Percentiles rank a stretch among this genome's conserved stretches.
Evolutionary conservation across 1,140 invertebrate genomes (phyloP).

Genomic region (Plodia interpunctella): DNA sequence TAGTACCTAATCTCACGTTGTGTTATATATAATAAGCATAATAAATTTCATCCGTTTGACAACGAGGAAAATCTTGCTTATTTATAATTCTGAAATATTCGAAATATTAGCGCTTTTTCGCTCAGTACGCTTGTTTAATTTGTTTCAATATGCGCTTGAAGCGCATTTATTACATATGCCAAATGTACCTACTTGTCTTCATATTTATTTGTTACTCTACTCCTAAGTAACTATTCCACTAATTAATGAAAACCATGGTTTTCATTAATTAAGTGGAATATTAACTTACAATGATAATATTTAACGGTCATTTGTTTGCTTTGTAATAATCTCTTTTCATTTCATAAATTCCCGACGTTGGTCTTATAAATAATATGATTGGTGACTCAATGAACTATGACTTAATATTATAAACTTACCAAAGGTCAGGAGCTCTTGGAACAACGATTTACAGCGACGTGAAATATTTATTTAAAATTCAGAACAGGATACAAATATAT

Average conservation of each 20-base stretch:
- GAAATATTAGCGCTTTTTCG: not conserved
- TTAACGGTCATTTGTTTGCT: not conserved
- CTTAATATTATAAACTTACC: constrained; percentile 37
- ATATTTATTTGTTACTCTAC: not conserved
- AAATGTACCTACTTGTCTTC: not conserved
- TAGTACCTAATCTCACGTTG: too few relatives aligned
- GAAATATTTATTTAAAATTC: constrained; percentile 37
- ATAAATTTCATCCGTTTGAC: not conserved
- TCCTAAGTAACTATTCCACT: not conserved
- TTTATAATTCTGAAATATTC: not conserved
- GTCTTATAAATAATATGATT: too few relatives aligned
- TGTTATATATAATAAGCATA: not conserved
- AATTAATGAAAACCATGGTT: not conserved
- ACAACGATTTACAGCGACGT: constrained; percentile 56
- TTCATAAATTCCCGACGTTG: too few relatives aligned
- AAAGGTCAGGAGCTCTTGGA: constrained; percentile 27
- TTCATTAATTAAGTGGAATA: not conserved
- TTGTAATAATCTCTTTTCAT: too few relatives aligned
- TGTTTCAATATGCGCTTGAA: constrained; percentile 1
- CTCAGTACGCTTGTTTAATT: not conserved
- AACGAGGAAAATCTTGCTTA: not conserved
- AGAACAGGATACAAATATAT: constrained; percentile 48
- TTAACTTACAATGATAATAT: not conserved
- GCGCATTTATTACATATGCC: not conserved
- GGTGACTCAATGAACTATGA: too few relatives aligned